Evolutionary conservation across 2,888 invertebrate species (phyloP), one percentile per base, ranked within the genome.

Genomic region (Osmoderma eremita): DNA sequence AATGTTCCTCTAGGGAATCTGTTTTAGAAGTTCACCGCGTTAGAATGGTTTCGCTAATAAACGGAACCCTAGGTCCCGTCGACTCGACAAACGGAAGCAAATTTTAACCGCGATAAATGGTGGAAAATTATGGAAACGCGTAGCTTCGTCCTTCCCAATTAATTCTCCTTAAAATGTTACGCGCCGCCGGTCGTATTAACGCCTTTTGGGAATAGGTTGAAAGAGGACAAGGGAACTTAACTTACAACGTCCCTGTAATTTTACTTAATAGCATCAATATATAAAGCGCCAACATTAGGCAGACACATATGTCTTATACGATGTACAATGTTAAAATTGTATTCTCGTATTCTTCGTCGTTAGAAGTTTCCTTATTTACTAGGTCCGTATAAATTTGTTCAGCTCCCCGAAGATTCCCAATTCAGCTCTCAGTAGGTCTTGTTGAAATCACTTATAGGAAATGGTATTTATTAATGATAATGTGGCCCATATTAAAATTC

Each of bases 81-180:
- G 30, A 30, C 30, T 4, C 30, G 30, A 30, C 30, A 30, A 30
- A 30, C 30, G 30, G 10, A 30, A 30, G 30, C 30, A 30, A 30
- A 30, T 30, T 30, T 30, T 30, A 30, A 30, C 30, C 30, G 24
- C 30, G 50, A 51, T 51, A 51, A 51, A 51, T 51, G 50, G 15
- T 15, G 30, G 30, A 24, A 30, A 51, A 51, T 51, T 51, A 51
- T 24, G 30, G 24, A 13, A 15, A 15, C 50, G n/a, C 15, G 50
- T 24, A 36, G 15, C 24, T 30, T 24, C 50, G 24, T 22, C n/a
- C 24, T 8, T 15, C 50, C 30, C 50, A 51, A 51, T 51, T 51
- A 51, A 51, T 51, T 24, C 50, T 51, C n/a, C 13, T 51, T 51
- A 51, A 51, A 30, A 15, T 24, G 50, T 10, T 51, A 24, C 15